A percentile compares a stretch with the other conserved stretches of the same genome.
Evolutionary conservation across 2,113 vertebrate genomes (phyloP).

Genomic region (Pterophyllum scalare): DNA sequence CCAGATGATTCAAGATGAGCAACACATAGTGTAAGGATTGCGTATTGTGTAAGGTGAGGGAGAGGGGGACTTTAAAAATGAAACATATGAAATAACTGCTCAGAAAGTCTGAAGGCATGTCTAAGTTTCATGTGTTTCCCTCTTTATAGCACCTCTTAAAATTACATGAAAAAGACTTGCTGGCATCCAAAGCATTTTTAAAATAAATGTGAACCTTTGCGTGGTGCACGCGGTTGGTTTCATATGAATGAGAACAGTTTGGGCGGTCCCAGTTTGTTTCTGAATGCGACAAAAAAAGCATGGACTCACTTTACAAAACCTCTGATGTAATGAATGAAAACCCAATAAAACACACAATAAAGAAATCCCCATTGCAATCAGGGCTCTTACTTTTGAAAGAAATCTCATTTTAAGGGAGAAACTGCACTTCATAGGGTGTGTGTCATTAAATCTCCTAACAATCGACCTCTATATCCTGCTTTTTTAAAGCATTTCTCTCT

Average conservation of each 20-base stretch:
- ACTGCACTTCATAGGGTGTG: neutral
- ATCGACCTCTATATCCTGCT: neutral
- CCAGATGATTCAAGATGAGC: neutral
- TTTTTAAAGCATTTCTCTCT: neutral
- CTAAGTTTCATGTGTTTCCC: neutral
- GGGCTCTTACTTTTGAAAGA: neutral
- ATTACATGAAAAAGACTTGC: neutral
- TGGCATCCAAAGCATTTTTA: neutral
- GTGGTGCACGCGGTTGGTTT: neutral
- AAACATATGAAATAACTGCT: fast-evolving
- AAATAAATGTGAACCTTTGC: neutral
- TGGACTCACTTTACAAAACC: neutral
- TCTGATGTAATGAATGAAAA: neutral
- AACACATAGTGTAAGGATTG: neutral
- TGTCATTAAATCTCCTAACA: neutral
- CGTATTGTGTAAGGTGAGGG: neutral
- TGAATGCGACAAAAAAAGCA: neutral
- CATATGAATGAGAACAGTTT: neutral
- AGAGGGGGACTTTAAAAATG: neutral
- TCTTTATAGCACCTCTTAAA: neutral
- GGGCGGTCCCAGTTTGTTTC: neutral
- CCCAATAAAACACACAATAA: neutral
- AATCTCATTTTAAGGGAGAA: slow-evolving; percentile 18
- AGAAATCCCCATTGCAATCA: neutral
- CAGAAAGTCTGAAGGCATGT: neutral